Conservation (phyloP, 2,888 invertebrate genomes). For the Drosophila neutralis region DNA sequence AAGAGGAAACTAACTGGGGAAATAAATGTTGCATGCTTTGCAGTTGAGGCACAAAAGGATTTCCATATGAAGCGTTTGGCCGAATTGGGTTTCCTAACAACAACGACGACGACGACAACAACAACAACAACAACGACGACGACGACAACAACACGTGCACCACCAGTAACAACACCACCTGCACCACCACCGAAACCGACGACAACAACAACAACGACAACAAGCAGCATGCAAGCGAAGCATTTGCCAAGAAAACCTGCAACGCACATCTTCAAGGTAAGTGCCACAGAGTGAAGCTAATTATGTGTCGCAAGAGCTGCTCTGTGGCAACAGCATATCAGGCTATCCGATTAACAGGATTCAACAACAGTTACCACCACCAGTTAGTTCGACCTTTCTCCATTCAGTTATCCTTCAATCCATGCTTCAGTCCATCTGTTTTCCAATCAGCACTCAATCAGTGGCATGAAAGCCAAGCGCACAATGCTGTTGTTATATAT, state of each 20-base stretch:
- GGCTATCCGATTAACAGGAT: slow-evolving; percentile 54
- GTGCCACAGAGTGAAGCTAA: slow-evolving; percentile 50
- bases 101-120: slow-evolving; percentile 85
- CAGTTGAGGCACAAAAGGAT: slow-evolving; percentile 95
- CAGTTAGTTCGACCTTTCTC: background rate
- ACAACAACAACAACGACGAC: slow-evolving; percentile 86
- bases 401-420: slow-evolving; percentile 50
- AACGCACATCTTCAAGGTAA: slow-evolving; percentile 78
- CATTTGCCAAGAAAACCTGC: slow-evolving; percentile 77
- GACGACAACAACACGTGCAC: slow-evolving; percentile 60
- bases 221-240: slow-evolving; percentile 84
- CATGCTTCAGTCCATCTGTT: slow-evolving; percentile 63
- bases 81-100: slow-evolving; percentile 85
- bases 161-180: slow-evolving; percentile 14
- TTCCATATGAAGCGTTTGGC: slow-evolving; percentile 89
- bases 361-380: slow-evolving; percentile 44
- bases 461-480: slow-evolving; percentile 65
- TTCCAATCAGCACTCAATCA: slow-evolving; percentile 81
- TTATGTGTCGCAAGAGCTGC: slow-evolving; percentile 39
- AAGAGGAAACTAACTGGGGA: background rate
- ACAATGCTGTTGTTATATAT: slow-evolving; percentile 58
- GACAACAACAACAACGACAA: slow-evolving; percentile 70
- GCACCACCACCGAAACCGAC: slow-evolving; percentile 81
- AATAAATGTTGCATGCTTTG: slow-evolving; percentile 12
- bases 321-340: slow-evolving; percentile 6